Base-by-base conservation (phyloP, 2,888 invertebrate species). In the Anoplius nigerrimus region DNA sequence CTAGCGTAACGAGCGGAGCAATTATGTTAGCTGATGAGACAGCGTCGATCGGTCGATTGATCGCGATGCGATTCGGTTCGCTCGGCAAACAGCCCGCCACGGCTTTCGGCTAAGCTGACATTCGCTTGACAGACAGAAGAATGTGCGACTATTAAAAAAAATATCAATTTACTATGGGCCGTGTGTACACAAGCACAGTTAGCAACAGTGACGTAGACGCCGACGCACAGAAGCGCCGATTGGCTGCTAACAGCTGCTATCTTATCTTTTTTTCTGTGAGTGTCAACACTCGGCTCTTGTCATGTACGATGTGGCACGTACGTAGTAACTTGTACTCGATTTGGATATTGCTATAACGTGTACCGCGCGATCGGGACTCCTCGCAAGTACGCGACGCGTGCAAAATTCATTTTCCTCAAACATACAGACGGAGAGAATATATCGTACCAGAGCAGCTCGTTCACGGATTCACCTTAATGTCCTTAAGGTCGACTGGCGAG, bases 181-280 rank as follows among this genome's bases (percentile, higher is more conserved):
- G 16, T 18, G 48, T 18, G 16, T 48, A 18, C 15, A 64, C 72
- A 63, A 68, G 60, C 58, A 74, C 72, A 74, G 78, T 74, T 75
- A 75, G 75, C 75, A 75, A 71, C 72, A 71, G 71, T 75, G 78
- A 78, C 71, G 75, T 74, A 69, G 66, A 27, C 22, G 54, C 51
- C 52, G 62, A 61, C 68, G 69, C 55, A 69, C 71, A 75, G 74
- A 72, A 76, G 65, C 67, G 65, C 65, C 66, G 79, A 82, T 81
- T 80, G 82, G 81, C 72, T 71, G 79, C 68, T 71, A 72, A 75
- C 75, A 81, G 66, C 72, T 75, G 74, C 70, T 82, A 82, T 82
- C 82, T 82, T 82, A 82, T 82, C 82, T 73, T 69, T 76, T 69
- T 75, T 66, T 66, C 68, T 64, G 67, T 62, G 71, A 81, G 69